A percentile compares a stretch with the other conserved stretches of the same genome.
These are phyloP conservation scores for Physeter macrocephalus DNA, from an alignment of 2,113 vertebrate species.

Conservation along the genomic window DNA sequence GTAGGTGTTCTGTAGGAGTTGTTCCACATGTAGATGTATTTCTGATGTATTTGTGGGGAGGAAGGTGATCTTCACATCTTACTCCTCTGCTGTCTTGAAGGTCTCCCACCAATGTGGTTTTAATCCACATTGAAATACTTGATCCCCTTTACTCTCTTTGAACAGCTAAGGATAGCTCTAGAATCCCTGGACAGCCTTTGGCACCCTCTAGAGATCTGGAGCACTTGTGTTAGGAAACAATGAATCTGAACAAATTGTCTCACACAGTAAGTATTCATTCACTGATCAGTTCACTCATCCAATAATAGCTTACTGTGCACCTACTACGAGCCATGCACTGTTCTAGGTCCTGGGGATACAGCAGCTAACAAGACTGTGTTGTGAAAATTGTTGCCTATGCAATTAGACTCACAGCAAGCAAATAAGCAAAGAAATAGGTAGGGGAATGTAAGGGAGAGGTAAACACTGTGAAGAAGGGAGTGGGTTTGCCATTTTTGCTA, in stretches of 20 bases:
- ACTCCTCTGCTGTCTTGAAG: no score
- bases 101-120: background rate
- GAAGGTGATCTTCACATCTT: no score
- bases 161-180: no score
- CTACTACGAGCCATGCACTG: background rate
- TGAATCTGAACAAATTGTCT: background rate
- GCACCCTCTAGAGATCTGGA: background rate
- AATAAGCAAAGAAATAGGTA: fast-evolving
- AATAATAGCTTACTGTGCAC: background rate
- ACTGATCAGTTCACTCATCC: background rate
- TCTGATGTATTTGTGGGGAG: no score
- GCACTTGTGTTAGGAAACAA: background rate
- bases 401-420: background rate
- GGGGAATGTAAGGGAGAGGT: fast-evolving
- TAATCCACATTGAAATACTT: background rate
- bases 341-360: background rate
- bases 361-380: fast-evolving
- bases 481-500: fast-evolving
- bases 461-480: fast-evolving
- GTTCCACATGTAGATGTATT: no score
- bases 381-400: background rate
- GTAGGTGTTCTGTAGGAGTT: no score
- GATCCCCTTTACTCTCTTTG: background rate
- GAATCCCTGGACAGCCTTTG: background rate
- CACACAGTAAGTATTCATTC: fast-evolving